Conservation (phyloP, 2,797 vertebrate species). For the Myotis daubentonii region DNA sequence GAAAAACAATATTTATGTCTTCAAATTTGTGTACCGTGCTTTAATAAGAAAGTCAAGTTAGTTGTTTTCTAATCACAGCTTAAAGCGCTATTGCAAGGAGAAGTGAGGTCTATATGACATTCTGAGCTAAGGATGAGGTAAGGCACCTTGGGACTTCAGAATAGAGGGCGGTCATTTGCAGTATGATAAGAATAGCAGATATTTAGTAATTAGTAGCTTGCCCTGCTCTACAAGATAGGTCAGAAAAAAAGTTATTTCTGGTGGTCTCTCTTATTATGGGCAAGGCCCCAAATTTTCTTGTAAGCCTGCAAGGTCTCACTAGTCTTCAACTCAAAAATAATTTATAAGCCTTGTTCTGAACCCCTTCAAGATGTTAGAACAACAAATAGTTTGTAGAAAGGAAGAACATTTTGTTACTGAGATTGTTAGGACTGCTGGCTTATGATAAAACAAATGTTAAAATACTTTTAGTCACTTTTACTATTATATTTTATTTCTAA, state of each 20-base stretch:
- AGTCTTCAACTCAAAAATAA: not conserved
- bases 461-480: not conserved
- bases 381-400: not conserved
- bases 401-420: not conserved
- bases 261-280: not conserved
- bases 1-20: conserved; percentile 71
- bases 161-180: not conserved
- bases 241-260: not conserved
- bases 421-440: not conserved
- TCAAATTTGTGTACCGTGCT: conserved; percentile 27
- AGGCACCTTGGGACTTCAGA: not conserved
- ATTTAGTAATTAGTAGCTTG: not conserved
- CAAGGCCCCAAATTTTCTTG: not conserved
- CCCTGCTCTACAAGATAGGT: not conserved
- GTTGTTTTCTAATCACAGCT: conserved; percentile 66
- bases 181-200: not conserved
- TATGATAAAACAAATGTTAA: not conserved
- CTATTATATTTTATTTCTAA: not conserved
- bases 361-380: not conserved
- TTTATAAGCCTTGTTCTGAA: not conserved
- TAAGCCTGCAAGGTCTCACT: not conserved
- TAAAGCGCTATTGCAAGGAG: conserved; percentile 43
- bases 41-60: conserved; percentile 61
- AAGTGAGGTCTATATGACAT: not conserved
- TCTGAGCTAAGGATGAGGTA: not conserved